Evolutionary conservation across 2,113 vertebrate species (phyloP).

Genomic region (Uria aalge): DNA sequence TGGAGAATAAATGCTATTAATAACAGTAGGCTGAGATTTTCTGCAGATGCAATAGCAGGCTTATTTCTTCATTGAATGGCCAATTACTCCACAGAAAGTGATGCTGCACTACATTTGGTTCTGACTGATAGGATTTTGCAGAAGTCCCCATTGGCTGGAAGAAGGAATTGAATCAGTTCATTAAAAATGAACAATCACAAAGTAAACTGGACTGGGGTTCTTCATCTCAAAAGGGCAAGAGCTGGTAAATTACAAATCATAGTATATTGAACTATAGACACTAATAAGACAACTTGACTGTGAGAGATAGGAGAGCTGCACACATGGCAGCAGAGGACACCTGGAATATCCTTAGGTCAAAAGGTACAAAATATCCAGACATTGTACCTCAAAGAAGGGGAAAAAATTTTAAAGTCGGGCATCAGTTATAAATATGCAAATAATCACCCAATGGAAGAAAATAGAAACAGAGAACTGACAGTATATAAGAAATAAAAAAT

Average conservation of each 20-base stretch:
- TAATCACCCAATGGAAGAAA: neutral
- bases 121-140: neutral
- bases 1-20: conserved; percentile 32
- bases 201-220: neutral
- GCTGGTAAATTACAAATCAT: neutral
- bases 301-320: neutral
- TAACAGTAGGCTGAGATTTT: neutral
- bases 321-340: neutral
- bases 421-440: neutral
- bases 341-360: neutral
- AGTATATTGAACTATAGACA: neutral
- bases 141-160: neutral
- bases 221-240: neutral
- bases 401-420: neutral
- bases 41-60: neutral
- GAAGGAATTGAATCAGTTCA: neutral
- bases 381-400: neutral
- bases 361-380: neutral
- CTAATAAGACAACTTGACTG: neutral
- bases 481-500: neutral
- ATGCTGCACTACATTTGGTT: neutral
- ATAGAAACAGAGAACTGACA: neutral
- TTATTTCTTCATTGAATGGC: neutral
- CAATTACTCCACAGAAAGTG: neutral
- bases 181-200: neutral